Conservation (phyloP, 1,140 invertebrate genomes). For the Bilobella aurantiaca region DNA sequence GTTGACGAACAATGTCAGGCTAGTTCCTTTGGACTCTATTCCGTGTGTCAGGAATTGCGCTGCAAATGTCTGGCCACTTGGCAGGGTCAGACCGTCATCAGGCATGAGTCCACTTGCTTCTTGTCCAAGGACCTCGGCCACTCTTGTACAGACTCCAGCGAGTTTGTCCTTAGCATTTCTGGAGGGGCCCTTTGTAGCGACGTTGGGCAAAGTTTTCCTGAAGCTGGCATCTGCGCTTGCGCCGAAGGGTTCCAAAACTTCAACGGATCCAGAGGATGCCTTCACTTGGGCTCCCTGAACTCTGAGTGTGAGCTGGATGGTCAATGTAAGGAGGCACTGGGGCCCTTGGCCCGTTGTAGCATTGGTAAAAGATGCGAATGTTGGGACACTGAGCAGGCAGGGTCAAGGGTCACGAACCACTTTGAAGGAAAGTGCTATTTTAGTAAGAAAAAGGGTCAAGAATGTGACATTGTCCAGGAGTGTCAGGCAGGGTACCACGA, state of each 20-base stretch:
- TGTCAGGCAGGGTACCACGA: not conserved
- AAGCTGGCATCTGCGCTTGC: too few species aligned
- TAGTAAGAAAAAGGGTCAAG: not conserved
- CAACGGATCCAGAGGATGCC: too few species aligned
- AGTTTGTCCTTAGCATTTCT: not conserved
- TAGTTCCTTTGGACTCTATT: not conserved
- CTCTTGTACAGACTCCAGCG: not conserved
- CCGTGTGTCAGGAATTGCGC: not conserved
- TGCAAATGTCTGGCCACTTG: not conserved
- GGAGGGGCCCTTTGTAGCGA: slow-evolving; percentile 8
- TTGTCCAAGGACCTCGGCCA: not conserved
- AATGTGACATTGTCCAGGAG: not conserved
- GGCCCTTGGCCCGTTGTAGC: not conserved
- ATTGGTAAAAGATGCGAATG: slow-evolving; percentile 14
- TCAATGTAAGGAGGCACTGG: not conserved
- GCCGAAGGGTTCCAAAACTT: too few species aligned
- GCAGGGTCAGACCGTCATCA: not conserved
- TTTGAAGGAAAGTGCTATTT: not conserved
- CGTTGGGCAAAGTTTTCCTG: slow-evolving; percentile 1
- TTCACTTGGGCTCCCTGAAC: too few species aligned
- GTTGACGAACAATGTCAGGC: not conserved
- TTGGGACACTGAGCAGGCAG: not conserved
- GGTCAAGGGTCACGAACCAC: not conserved
- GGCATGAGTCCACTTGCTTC: not conserved
- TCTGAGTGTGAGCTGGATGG: too few species aligned